Evolutionary conservation across 2,113 vertebrate species (phyloP).

Genomic region (Macrotus californicus): DNA sequence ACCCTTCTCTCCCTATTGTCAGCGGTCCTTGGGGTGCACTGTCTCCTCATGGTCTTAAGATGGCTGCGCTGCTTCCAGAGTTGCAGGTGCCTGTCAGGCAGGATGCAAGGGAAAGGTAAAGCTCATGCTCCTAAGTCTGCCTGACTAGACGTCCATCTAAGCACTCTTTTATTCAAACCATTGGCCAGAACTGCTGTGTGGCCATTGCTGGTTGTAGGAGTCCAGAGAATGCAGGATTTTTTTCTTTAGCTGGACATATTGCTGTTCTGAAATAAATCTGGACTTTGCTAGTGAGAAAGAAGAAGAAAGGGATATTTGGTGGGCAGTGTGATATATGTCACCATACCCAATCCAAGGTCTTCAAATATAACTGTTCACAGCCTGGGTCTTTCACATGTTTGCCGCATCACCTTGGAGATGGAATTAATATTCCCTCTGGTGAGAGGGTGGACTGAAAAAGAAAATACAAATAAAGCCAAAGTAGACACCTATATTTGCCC

Average conservation of each 20-base stretch:
- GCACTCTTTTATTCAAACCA: neutral
- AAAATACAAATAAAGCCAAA: neutral
- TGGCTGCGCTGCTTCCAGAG: neutral
- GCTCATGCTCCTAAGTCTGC: neutral
- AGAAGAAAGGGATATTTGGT: neutral
- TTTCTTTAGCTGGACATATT: neutral
- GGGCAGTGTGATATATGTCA: neutral
- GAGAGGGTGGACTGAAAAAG: neutral
- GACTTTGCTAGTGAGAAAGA: neutral
- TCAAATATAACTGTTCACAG: neutral
- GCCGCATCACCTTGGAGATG: neutral
- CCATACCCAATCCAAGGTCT: neutral
- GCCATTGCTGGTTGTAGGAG: neutral
- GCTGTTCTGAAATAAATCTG: neutral
- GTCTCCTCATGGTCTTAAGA: neutral
- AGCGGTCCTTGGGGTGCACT: neutral
- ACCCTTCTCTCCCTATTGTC: neutral
- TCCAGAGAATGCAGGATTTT: neutral
- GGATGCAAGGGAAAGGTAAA: neutral
- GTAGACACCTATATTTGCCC: neutral
- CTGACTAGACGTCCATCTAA: neutral
- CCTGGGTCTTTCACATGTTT: neutral
- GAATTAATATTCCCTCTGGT: neutral
- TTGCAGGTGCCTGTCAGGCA: neutral
- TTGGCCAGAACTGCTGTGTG: neutral